Percentiles rank a stretch among this genome's conserved stretches.
phyloP scores from a whole-genome alignment of 2,888 invertebrate species.

The Bellardia pandia region DNA sequence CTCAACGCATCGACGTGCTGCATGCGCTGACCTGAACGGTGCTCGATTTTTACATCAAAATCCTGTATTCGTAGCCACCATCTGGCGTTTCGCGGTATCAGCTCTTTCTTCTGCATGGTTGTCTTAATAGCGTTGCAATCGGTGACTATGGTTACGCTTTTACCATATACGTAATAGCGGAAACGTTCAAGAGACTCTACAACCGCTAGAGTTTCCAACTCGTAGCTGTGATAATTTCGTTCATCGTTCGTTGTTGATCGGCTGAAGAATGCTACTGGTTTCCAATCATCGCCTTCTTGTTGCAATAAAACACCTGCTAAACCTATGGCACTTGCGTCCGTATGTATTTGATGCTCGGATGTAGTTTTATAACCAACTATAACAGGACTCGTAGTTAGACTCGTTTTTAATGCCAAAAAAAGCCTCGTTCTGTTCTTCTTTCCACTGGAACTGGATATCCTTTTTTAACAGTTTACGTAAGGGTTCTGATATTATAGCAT shows the following conservation, averaged over 20 bases:
- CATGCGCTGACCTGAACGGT: slow-evolving; percentile 42
- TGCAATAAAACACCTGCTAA: no score
- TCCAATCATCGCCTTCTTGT: slow-evolving; percentile 19
- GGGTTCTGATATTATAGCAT: slow-evolving; percentile 58
- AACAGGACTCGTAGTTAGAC: slow-evolving; percentile 33
- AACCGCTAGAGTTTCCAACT: slow-evolving; percentile 75
- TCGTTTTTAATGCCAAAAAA: slow-evolving; percentile 37
- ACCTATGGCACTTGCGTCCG: slow-evolving; percentile 46
- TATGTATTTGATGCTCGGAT: slow-evolving; percentile 62
- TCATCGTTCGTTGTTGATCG: slow-evolving; percentile 55
- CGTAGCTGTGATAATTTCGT: slow-evolving; percentile 72
- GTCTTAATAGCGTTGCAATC: slow-evolving; percentile 66
- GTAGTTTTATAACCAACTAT: slow-evolving; percentile 52
- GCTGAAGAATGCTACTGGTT: slow-evolving; percentile 63
- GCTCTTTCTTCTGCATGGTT: slow-evolving; percentile 65
- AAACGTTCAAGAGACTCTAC: slow-evolving; percentile 61
- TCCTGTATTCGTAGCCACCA: slow-evolving; percentile 60
- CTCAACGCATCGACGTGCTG: slow-evolving; percentile 56
- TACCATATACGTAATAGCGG: slow-evolving; percentile 47
- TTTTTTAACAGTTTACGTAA: slow-evolving; percentile 46
- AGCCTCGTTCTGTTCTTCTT: slow-evolving; percentile 35
- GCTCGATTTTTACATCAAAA: slow-evolving; percentile 4
- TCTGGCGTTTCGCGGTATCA: slow-evolving; percentile 50
- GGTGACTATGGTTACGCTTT: slow-evolving; percentile 38
- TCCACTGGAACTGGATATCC: no score